Evolutionary conservation across 2,888 invertebrate genomes (phyloP).

Genomic region (Drosophila hamatofila): DNA sequence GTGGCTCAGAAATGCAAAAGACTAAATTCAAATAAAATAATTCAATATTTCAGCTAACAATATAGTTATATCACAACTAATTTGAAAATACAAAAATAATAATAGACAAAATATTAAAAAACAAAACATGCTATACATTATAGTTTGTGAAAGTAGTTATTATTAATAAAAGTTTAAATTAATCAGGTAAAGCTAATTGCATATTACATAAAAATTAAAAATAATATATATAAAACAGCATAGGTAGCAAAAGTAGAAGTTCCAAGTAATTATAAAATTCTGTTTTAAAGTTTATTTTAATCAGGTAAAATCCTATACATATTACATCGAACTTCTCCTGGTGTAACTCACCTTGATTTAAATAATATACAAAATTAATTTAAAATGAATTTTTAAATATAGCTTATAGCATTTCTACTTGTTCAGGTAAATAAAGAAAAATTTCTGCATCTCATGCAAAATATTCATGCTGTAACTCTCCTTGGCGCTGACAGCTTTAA

Average conservation of each 20-base stretch:
- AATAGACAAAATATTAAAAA: no score
- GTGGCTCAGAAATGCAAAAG: neutral
- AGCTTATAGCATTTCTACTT: neutral
- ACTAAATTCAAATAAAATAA: neutral
- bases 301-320: neutral
- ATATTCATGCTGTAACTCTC: conserved; percentile 11
- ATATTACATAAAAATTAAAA: no score
- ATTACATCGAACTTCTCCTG: neutral
- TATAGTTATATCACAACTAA: neutral
- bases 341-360: no score
- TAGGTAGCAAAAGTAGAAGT: no score
- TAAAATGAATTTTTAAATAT: neutral
- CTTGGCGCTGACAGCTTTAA: conserved; percentile 24
- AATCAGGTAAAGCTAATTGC: no score
- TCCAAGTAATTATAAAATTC: neutral
- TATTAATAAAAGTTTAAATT: no score
- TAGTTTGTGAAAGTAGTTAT: no score
- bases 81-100: neutral
- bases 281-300: neutral
- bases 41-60: neutral
- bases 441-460: neutral
- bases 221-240: no score
- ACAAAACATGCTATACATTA: no score
- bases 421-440: neutral
- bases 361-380: neutral